Base-by-base conservation (phyloP, 2,797 vertebrate genomes). In the Gastrophryne carolinensis region DNA sequence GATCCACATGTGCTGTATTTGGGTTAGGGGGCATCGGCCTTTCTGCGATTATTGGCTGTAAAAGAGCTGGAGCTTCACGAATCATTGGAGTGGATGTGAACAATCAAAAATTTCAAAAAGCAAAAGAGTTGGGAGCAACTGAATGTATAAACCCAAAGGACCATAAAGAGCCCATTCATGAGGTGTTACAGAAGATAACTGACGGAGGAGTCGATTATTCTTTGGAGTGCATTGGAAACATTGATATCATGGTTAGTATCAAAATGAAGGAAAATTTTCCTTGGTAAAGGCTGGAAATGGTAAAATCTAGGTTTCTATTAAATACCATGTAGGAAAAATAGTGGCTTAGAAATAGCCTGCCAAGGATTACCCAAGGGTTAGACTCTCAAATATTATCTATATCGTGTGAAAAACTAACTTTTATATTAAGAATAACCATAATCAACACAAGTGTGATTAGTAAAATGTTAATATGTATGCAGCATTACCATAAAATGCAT, bases 21-120 rank as follows among this genome's bases (percentile, higher is more conserved):
- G 95, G 95, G 37, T 77, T 97, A 0, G 95, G 95, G 27, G 95
- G 93, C 1, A 93, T 96, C 0, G 95, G 94, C 1, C 83, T 96
- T 34, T 93, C 93, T 6, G 90, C 81, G 7, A 63, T 95, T 50
- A 95, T 96, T 87, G 95, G 94, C 70, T 96, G 95, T 79, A 92
- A 94, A 80, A 82, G 77, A 1, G 92, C 91, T 0, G 92, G 94
- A 24, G 95, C 95, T 2, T 87, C 91, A 64, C 89, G 88, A 76
- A 95, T 96, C 84, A 94, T 96, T 12, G 94, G 82, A 0, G 73
- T 97, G 3, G 95, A 97, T 80, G 83, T 94, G 81, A 95, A 94
- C 84, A 82, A 89, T 0, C 81, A 82, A 1, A 97, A 96, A 84
- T 95, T 92, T 68, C 85, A 88, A 32, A 92, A 84, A 61, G 93